phyloP scores from a whole-genome alignment of 2,797 vertebrate genomes.

The Ptychobarbus kaznakovi region DNA sequence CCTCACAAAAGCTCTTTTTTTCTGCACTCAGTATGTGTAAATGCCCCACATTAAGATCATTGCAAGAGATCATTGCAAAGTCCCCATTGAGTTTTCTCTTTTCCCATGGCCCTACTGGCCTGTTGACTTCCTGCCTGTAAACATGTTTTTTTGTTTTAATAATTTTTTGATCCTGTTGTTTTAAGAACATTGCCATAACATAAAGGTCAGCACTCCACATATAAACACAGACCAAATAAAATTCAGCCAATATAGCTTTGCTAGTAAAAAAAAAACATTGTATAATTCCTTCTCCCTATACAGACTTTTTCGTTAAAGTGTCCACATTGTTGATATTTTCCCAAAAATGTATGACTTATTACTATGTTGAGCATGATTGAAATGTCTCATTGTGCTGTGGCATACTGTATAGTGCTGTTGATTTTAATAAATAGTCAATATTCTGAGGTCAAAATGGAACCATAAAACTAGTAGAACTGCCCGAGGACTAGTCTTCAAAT shows the following conservation, averaged over 20 bases:
- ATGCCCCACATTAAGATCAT: slow-evolving; percentile 16
- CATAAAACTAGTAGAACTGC: background rate
- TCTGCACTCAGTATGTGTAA: background rate
- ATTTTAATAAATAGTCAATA: slow-evolving; percentile 7
- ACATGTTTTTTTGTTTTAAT: slow-evolving; percentile 20
- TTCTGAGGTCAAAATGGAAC: background rate
- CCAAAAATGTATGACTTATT: background rate
- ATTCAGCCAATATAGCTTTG: background rate
- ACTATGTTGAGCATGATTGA: background rate
- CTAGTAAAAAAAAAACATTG: background rate
- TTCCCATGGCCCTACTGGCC: slow-evolving; percentile 40
- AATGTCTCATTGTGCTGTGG: background rate
- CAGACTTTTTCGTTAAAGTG: background rate
- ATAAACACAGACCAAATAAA: background rate
- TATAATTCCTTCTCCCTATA: background rate
- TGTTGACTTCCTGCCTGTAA: slow-evolving; percentile 16
- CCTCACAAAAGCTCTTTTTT: background rate
- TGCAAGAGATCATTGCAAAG: slow-evolving; percentile 19
- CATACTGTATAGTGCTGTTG: background rate
- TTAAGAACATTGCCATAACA: slow-evolving; percentile 12
- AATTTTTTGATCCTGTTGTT: background rate
- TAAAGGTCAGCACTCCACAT: slow-evolving; percentile 26
- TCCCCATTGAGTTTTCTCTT: slow-evolving; percentile 30
- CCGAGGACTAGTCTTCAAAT: background rate
- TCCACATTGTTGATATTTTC: background rate